Evolutionary conservation across 2,888 invertebrate species (phyloP).

Genomic region (Mesoligia furuncula): DNA sequence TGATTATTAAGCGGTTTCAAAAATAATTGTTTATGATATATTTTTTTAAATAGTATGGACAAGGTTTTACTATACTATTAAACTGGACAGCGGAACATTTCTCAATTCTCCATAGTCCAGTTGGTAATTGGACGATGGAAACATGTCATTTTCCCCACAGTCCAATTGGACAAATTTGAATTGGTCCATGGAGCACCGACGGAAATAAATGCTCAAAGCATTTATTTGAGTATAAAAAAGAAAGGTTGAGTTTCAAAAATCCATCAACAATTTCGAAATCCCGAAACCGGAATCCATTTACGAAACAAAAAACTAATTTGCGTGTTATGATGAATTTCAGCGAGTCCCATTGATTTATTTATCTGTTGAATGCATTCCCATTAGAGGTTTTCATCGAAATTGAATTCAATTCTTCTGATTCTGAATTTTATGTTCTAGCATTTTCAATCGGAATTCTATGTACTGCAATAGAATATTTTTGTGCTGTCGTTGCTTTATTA

Average conservation of each 20-base stretch:
- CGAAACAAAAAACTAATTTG: constrained; percentile 4
- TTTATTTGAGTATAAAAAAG: too few relatives aligned
- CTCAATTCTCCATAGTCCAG: too few relatives aligned
- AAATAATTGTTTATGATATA: too few relatives aligned
- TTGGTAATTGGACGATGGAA: too few relatives aligned
- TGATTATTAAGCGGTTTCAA: too few relatives aligned
- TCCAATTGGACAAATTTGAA: too few relatives aligned
- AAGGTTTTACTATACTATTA: too few relatives aligned
- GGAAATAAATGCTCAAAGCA: not conserved
- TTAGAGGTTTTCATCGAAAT: constrained; percentile 41
- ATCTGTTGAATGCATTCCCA: constrained; percentile 41
- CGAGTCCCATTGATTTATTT: constrained; percentile 37
- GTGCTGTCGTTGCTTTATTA: constrained; percentile 9
- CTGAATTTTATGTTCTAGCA: constrained; percentile 23
- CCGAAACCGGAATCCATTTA: not conserved
- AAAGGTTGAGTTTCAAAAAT: not conserved
- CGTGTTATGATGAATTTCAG: constrained; percentile 9
- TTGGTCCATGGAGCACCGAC: too few relatives aligned
- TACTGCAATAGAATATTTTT: constrained; percentile 47
- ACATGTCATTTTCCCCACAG: too few relatives aligned
- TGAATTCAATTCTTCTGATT: constrained; percentile 36
- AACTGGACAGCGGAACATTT: too few relatives aligned
- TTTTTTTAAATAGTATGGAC: too few relatives aligned
- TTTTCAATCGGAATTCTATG: constrained; percentile 42
- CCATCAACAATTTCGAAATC: not conserved